Conservation (phyloP, 2,113 vertebrate genomes). For the Oreochromis spilurus region DNA sequence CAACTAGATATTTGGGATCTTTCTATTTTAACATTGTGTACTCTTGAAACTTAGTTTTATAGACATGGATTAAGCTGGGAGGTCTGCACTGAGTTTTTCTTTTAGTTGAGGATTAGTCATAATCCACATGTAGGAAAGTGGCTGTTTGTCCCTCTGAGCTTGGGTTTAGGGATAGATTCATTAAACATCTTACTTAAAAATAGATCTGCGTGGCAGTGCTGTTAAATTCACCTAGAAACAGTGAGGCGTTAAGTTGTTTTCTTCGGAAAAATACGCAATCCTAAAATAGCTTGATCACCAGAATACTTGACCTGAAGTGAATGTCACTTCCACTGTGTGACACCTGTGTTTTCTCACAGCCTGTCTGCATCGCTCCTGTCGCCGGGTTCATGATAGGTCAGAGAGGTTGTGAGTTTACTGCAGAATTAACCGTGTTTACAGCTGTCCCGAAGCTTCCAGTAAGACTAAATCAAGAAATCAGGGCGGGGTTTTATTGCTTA, state of each 20-base stretch:
- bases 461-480: not conserved
- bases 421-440: not conserved
- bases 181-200: not conserved
- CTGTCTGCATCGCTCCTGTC: not conserved
- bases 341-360: not conserved
- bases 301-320: not conserved
- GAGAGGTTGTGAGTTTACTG: not conserved
- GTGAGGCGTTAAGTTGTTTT: not conserved
- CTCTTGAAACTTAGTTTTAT: not conserved
- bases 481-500: not conserved
- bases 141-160: not conserved
- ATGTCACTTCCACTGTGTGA: not conserved
- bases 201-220: not conserved
- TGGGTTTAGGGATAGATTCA: not conserved
- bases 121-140: not conserved
- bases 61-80: not conserved
- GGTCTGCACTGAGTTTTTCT: not conserved
- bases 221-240: not conserved
- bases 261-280: not conserved
- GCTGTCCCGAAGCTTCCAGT: not conserved
- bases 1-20: not conserved
- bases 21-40: not conserved
- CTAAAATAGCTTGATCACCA: not conserved
- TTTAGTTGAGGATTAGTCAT: not conserved
- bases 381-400: not conserved